Evolutionary conservation across 2,888 invertebrate genomes (phyloP).

Genomic region (Parnassius mnemosyne): DNA sequence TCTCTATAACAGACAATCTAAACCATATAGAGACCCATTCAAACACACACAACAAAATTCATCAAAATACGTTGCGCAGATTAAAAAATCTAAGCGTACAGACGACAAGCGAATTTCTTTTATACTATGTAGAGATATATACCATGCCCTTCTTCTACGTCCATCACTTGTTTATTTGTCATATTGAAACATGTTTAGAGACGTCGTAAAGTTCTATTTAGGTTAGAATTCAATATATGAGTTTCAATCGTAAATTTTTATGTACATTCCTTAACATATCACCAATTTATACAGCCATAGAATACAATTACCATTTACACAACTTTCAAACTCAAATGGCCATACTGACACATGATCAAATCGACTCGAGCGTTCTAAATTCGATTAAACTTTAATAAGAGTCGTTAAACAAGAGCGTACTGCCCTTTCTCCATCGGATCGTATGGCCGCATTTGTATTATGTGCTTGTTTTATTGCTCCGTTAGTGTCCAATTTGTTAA

Average conservation of each 20-base stretch:
- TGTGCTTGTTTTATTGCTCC: conserved; percentile 12
- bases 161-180: background rate
- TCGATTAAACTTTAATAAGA: conserved; percentile 9
- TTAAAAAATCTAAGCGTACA: too few relatives aligned
- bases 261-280: conserved; percentile 5
- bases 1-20: too few relatives aligned
- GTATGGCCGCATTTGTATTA: conserved; percentile 1
- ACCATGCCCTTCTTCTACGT: conserved; percentile 1
- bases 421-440: conserved; percentile 5
- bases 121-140: too few relatives aligned
- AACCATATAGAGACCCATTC: too few relatives aligned
- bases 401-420: background rate
- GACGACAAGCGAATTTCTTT: too few relatives aligned
- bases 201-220: background rate
- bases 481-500: conserved; percentile 18
- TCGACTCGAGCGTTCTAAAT: conserved; percentile 6
- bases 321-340: conserved; percentile 11
- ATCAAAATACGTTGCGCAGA: too few relatives aligned
- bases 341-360: background rate
- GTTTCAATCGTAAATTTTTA: conserved; percentile 14
- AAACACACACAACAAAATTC: too few relatives aligned
- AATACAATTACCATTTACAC: conserved; percentile 4
- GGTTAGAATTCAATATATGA: conserved; percentile 8
- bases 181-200: conserved; percentile 14
- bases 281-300: conserved; percentile 3